Evolutionary conservation across 2,888 invertebrate genomes (phyloP), one percentile per base, ranked within the genome.

Genomic region (Drosophila meridionalis): DNA sequence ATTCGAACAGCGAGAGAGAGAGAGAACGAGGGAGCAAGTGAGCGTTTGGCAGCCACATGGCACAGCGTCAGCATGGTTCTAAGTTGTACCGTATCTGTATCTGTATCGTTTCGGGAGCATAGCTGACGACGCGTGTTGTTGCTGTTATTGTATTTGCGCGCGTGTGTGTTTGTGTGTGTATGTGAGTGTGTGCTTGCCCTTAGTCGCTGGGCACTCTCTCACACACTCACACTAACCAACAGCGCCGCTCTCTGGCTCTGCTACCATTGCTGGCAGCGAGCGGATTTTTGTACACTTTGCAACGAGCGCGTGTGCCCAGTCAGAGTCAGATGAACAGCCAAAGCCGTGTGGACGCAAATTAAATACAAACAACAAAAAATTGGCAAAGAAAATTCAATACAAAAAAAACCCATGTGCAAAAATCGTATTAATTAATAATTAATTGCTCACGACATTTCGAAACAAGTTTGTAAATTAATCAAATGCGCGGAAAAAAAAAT

Each of bases 311-410:
- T 80, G 81, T 78, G 68, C 78, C 78, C 81, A 64, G 81, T 81
- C 81, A 78, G 78, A 78, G 81, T 78, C 73, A 81, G 81, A 68
- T 69, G 78, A 78, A 81, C 78, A 77, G 78, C 77, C 82, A 69
- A 73, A 66, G 77, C 64, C 77, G 80, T 78, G 80, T 71, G 80
- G 57, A 80, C 77, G 77, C 77, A 58, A 70, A 67, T 45, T 42
- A 69, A 75, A 64, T 68, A 69, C 75, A 69, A 80, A 77, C 42
- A 61, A 62, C 50, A 42, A 60, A 52, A 52, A 59, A 57, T 75
- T 77, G 69, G 63, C 69, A 69, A 53, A 34, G 26, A 59, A 68
- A 59, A 76, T 38, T 50, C 20, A 56, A 42, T 58, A 57, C 34
- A 63, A 71, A 45, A 72, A 57, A 57, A 61, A 40, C 8, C n/a